Conservation (phyloP, 1,140 invertebrate species). For the Cardiocondyla obscurior region DNA sequence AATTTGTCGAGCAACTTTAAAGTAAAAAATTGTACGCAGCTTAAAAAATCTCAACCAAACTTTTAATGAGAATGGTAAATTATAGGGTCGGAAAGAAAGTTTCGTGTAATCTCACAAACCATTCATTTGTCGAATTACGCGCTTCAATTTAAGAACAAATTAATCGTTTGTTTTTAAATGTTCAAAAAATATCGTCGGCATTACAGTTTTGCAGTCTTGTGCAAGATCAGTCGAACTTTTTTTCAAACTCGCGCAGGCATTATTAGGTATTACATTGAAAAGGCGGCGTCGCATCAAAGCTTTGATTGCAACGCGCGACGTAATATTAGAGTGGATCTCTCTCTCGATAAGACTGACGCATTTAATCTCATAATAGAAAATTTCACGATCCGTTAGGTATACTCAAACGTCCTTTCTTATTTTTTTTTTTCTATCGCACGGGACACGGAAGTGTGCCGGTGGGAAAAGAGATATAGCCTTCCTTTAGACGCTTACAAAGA, state of each 20-base stretch:
- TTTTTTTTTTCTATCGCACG: slow-evolving; percentile 7
- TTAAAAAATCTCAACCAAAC: slow-evolving; percentile 21
- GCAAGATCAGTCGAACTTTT: slow-evolving; percentile 4
- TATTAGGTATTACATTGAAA: slow-evolving; percentile 8
- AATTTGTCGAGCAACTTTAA: slow-evolving; percentile 2
- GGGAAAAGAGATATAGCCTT: slow-evolving; percentile 20
- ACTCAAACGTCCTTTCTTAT: slow-evolving; percentile 19
- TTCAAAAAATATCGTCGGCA: not conserved
- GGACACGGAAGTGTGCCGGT: slow-evolving; percentile 3
- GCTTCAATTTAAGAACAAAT: slow-evolving; percentile 11
- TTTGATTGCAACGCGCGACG: not conserved
- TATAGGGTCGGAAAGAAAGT: slow-evolving; percentile 44
- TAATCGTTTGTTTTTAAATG: too few species aligned
- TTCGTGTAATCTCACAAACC: slow-evolving; percentile 13
- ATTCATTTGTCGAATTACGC: slow-evolving; percentile 22
- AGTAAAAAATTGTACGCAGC: not conserved
- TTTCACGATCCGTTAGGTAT: slow-evolving; percentile 50
- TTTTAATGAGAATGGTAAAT: slow-evolving; percentile 27
- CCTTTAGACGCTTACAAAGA: slow-evolving; percentile 46
- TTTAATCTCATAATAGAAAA: slow-evolving; percentile 52
- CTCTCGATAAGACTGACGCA: slow-evolving; percentile 16
- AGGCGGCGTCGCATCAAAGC: not conserved
- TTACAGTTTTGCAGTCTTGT: not conserved
- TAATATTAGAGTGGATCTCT: slow-evolving; percentile 21
- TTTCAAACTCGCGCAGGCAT: not conserved